A percentile compares a stretch with the other conserved stretches of the same genome.
These are phyloP conservation scores for Psammodynastes pulverulentus DNA, from an alignment of 2,113 vertebrate species.

Conservation along the genomic window DNA sequence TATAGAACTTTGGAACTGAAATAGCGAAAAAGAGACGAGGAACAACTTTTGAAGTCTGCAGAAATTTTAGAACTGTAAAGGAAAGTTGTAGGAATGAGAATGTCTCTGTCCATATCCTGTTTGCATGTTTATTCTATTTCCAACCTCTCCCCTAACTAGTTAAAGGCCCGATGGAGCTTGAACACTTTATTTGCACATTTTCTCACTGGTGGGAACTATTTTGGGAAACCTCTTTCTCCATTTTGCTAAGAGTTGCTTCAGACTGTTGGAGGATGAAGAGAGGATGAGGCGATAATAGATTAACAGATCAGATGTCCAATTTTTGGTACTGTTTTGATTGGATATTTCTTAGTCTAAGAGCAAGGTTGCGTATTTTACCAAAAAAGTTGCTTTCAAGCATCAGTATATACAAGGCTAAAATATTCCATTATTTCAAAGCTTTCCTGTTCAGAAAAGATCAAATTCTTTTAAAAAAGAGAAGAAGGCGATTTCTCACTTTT, in stretches of 20 bases:
- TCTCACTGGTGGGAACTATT: neutral
- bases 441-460: neutral
- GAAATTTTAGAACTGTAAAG: neutral
- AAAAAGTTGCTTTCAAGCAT: neutral
- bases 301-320: neutral
- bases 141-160: neutral
- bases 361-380: neutral
- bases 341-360: neutral
- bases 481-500: neutral
- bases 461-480: neutral
- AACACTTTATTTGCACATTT: neutral
- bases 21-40: neutral
- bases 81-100: neutral
- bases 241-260: neutral
- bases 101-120: neutral
- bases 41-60: neutral
- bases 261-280: neutral
- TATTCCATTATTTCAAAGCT: neutral
- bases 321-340: neutral
- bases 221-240: neutral
- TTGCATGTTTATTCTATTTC: neutral
- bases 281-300: neutral
- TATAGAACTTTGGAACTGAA: neutral
- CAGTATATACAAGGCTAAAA: neutral
- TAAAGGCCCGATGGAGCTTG: neutral